Conservation (phyloP, 2,113 vertebrate species). For the Scytalopus superciliaris region DNA sequence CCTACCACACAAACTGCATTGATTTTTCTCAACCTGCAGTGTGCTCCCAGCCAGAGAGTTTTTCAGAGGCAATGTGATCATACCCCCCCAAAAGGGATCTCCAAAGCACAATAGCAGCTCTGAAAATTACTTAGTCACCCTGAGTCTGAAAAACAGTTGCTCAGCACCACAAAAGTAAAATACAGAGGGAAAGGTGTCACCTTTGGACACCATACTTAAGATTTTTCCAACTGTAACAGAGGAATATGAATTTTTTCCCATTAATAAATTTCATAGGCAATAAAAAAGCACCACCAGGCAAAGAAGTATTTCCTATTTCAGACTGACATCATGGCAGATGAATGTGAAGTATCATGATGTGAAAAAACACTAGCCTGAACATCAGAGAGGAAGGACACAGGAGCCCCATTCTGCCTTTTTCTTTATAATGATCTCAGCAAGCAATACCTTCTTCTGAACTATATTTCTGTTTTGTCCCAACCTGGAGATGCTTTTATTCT, state of each 20-base stretch:
- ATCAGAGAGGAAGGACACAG: neutral
- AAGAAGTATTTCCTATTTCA: neutral
- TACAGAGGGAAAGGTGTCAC: neutral
- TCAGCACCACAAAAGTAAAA: neutral
- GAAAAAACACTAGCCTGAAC: neutral
- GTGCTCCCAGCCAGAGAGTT: neutral
- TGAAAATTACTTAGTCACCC: neutral
- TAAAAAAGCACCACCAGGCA: neutral
- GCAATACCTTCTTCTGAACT: neutral
- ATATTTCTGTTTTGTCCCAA: neutral
- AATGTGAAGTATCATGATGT: accelerated
- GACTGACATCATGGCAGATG: neutral
- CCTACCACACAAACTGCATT: neutral
- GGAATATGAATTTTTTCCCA: neutral
- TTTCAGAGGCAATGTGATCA: neutral
- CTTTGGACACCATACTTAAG: neutral
- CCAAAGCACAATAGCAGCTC: neutral
- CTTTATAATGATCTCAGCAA: neutral
- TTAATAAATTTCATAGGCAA: neutral
- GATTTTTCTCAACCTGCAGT: neutral
- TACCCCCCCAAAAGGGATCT: neutral
- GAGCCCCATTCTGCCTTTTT: neutral
- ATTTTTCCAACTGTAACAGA: neutral
- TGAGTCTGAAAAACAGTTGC: neutral
- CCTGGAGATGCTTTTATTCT: neutral